phyloP scores from a whole-genome alignment of 2,113 vertebrate genomes.

The Hystrix brachyura region DNA sequence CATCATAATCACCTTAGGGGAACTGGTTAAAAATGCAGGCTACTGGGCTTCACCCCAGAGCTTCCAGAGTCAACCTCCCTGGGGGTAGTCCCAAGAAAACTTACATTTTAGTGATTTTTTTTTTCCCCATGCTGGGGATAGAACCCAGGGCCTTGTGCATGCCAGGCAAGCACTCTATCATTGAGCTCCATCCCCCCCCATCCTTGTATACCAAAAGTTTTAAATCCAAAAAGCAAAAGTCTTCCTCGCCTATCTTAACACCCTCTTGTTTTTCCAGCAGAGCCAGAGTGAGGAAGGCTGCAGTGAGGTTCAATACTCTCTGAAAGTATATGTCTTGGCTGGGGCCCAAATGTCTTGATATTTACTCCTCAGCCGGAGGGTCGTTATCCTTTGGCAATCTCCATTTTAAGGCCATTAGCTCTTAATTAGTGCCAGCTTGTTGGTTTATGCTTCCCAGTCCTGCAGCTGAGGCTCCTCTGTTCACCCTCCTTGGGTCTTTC shows the following conservation, averaged over 20 bases:
- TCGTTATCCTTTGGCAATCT: slow-evolving; percentile 73
- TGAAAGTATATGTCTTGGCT: slow-evolving; percentile 80
- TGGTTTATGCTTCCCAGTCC: slow-evolving; percentile 59
- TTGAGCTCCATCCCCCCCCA: neutral
- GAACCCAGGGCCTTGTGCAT: neutral
- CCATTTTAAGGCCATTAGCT: slow-evolving; percentile 73
- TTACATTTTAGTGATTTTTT: neutral
- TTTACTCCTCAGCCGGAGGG: slow-evolving; percentile 69
- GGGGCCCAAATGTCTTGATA: slow-evolving; percentile 71
- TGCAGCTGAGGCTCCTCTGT: slow-evolving; percentile 20
- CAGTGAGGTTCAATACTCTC: slow-evolving; percentile 34
- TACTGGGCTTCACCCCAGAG: neutral
- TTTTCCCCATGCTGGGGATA: neutral
- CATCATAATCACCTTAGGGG: neutral
- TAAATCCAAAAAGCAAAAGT: slow-evolving; percentile 41
- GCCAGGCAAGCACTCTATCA: neutral
- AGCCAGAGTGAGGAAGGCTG: slow-evolving; percentile 41
- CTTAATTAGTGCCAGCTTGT: slow-evolving; percentile 81
- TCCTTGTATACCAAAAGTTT: neutral
- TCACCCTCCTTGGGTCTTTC: neutral
- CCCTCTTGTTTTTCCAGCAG: slow-evolving; percentile 14
- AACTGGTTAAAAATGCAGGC: neutral
- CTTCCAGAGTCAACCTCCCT: neutral
- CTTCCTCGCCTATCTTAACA: neutral
- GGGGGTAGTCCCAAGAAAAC: neutral